These are phyloP conservation scores for Cyanistes caeruleus DNA, from an alignment of 2,113 vertebrate species.

Conservation along the genomic window DNA sequence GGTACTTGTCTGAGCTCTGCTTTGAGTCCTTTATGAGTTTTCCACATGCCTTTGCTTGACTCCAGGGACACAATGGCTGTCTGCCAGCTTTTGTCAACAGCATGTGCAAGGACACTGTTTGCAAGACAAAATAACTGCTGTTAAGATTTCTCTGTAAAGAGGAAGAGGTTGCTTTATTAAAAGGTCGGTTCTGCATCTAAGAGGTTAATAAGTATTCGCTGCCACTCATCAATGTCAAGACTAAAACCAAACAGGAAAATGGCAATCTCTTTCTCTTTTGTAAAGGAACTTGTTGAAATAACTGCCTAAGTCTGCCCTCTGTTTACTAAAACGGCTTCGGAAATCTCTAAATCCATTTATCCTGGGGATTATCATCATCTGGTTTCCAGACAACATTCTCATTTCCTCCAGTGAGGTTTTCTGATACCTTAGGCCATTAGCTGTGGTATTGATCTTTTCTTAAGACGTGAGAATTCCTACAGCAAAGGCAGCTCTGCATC, in stretches of 20 bases:
- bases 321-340: conserved; percentile 66
- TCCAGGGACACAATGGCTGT: not conserved
- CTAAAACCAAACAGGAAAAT: conserved; percentile 66
- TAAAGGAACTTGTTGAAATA: conserved; percentile 68
- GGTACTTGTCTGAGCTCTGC: not conserved
- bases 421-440: conserved; percentile 72
- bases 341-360: conserved; percentile 75
- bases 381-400: conserved; percentile 73
- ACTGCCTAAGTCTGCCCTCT: conserved; percentile 60
- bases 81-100: not conserved
- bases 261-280: conserved; percentile 57
- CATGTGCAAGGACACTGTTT: not conserved
- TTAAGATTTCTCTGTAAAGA: not conserved
- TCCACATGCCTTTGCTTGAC: not conserved
- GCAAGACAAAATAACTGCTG: not conserved
- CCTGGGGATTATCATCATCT: conserved; percentile 68
- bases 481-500: conserved; percentile 43
- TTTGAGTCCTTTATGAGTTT: not conserved
- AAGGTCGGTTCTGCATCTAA: conserved; percentile 19
- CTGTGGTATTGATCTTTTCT: conserved; percentile 71
- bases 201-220: conserved; percentile 51
- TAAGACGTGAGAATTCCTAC: conserved; percentile 62
- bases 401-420: conserved; percentile 67
- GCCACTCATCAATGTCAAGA: conserved; percentile 17
- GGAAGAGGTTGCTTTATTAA: not conserved